phyloP scores from a whole-genome alignment of 2,113 vertebrate species.

The Apus apus region DNA sequence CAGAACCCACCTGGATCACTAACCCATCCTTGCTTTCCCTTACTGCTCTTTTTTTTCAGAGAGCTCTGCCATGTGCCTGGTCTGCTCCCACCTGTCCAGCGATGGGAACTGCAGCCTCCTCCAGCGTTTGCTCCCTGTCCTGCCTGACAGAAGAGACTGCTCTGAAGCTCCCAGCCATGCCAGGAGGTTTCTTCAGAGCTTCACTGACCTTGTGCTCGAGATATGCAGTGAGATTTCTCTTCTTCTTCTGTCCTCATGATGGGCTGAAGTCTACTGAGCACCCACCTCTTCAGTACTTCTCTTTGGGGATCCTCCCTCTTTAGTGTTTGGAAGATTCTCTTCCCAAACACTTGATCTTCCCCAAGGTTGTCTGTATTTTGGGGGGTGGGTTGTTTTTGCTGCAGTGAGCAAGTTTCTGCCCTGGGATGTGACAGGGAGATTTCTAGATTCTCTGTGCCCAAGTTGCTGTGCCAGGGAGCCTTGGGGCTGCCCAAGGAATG shows the following conservation, averaged over 20 bases:
- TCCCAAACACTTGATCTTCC: background rate
- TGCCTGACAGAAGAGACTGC: fast-evolving
- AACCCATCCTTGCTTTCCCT: background rate
- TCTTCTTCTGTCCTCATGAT: background rate
- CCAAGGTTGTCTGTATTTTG: background rate
- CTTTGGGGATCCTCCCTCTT: background rate
- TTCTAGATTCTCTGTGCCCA: fast-evolving
- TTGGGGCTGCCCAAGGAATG: background rate
- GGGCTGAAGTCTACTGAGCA: background rate
- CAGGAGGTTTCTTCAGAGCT: background rate
- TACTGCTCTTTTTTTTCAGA: background rate
- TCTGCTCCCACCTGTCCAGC: background rate
- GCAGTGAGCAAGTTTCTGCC: background rate
- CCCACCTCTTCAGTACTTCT: background rate
- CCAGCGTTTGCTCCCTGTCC: background rate
- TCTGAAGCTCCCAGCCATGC: background rate
- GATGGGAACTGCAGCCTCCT: background rate
- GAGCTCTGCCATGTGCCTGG: background rate
- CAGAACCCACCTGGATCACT: background rate
- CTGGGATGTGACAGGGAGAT: background rate
- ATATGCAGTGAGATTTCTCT: background rate
- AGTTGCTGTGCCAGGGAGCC: background rate
- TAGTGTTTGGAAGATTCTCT: background rate
- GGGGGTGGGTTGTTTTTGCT: background rate
- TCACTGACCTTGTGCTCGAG: fast-evolving